A percentile compares a stretch with the other conserved stretches of the same genome.
Evolutionary conservation across 2,888 invertebrate genomes (phyloP).

Genomic region (Oligia latruncula): DNA sequence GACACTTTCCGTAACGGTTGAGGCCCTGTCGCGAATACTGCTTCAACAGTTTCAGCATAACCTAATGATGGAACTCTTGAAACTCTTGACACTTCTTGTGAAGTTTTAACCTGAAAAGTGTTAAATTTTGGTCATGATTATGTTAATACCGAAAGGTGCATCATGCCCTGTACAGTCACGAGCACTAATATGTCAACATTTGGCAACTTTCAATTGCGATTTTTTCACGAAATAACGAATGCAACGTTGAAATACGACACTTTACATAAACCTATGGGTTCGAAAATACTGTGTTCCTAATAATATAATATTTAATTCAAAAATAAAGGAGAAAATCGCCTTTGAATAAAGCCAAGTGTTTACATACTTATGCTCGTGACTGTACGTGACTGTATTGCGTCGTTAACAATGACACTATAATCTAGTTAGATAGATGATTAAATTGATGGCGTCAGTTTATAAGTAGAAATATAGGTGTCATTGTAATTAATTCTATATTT

Average conservation of each 20-base stretch:
- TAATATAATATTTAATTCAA: too few species aligned
- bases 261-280: too few species aligned
- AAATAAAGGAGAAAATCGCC: too few species aligned
- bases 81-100: constrained; percentile 88
- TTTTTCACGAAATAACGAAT: too few species aligned
- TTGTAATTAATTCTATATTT: constrained; percentile 33
- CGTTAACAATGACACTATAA: neutral
- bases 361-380: too few species aligned
- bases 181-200: too few species aligned
- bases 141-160: neutral
- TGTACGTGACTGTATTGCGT: neutral
- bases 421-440: neutral
- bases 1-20: constrained; percentile 87
- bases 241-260: too few species aligned
- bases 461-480: neutral
- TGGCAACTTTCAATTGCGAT: too few species aligned
- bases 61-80: constrained; percentile 89
- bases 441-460: neutral
- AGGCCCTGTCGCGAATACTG: constrained; percentile 91
- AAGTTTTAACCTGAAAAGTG: constrained; percentile 85
- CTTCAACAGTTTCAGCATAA: constrained; percentile 92
- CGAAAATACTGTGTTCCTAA: too few species aligned
- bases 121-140: neutral
- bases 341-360: too few species aligned
- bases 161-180: too few species aligned